phyloP scores from a whole-genome alignment of 2,113 vertebrate species.

The Eurystomus gularis region DNA sequence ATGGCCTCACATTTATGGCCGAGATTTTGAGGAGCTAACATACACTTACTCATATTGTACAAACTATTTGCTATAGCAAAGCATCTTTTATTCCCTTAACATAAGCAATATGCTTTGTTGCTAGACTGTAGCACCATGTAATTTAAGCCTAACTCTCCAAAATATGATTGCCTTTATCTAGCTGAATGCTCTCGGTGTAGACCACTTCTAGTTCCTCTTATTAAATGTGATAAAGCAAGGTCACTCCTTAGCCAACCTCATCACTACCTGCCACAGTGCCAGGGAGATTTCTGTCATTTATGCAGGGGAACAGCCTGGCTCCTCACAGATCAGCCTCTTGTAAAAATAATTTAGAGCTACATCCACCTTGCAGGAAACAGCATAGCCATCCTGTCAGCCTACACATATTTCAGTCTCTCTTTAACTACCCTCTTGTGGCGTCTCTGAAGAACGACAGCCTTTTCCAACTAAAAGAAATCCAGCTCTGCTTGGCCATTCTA shows the following conservation, averaged over 20 bases:
- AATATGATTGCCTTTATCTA: neutral
- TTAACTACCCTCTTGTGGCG: conserved; percentile 64
- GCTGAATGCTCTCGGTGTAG: neutral
- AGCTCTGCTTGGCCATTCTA: neutral
- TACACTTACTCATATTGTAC: neutral
- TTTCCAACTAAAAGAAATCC: neutral
- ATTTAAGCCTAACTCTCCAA: neutral
- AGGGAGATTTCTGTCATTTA: neutral
- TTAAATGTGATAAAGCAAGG: neutral
- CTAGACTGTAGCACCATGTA: neutral
- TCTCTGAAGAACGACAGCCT: conserved; percentile 22
- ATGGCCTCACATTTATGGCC: neutral
- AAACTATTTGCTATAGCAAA: neutral
- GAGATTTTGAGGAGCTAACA: neutral
- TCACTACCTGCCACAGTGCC: neutral
- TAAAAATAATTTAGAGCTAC: neutral
- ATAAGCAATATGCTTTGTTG: neutral
- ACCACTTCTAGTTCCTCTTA: neutral
- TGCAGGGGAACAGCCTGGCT: neutral
- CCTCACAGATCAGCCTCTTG: neutral
- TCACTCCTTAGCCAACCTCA: neutral
- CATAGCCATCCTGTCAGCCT: neutral
- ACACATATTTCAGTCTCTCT: neutral
- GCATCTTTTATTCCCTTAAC: neutral
- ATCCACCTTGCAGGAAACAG: neutral